Evolutionary conservation across 2,888 invertebrate genomes (phyloP), one percentile per base, ranked within the genome.

Genomic region (Nemotelus nigrinus): DNA sequence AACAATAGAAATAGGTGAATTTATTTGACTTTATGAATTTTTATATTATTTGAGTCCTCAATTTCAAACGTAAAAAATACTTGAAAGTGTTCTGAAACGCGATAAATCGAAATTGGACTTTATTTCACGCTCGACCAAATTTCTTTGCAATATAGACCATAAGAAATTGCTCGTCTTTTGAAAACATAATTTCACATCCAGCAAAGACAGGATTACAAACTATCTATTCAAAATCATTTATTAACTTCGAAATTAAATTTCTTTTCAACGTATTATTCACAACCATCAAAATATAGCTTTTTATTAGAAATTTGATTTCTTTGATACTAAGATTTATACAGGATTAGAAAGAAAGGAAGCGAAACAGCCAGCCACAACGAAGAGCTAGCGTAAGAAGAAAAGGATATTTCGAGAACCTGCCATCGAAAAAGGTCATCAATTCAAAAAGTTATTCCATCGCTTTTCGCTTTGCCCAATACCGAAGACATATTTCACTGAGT

Each of bases 361-460:
- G 8, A 8, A 50, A 50, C n/a, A n/a, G n/a, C n/a, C n/a, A n/a
- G n/a, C n/a, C n/a, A n/a, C n/a, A n/a, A n/a, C 6, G 5, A 8
- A 8, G 50, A 50, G 50, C 5, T 50, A 50, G 1, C 1, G 5
- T 1, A 50, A 50, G 50, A 7, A 7, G 5, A 8, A 50, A 50
- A 50, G 25, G 25, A 45, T 65, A 65, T 65, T n/a, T 25, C 44
- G 47, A 67, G 39, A 67, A 67, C 4, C 25, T 67, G 50, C 25
- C 50, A 48, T 50, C 41, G 55, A 57, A 68, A 68, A 68, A 72
- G 72, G 72, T 57, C 57, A 72, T 72, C 72, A 72, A 72, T 72
- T 72, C 58, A 45, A 72, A 72, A 72, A 72, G 58, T 72, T 72
- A 57, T 72, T 72, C 53, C 45, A 72, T 58, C 72, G 45, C 58